Percentiles rank a stretch among this genome's conserved stretches.
phyloP scores from a whole-genome alignment of 2,797 vertebrate species.

The Pangasius krempfi region DNA sequence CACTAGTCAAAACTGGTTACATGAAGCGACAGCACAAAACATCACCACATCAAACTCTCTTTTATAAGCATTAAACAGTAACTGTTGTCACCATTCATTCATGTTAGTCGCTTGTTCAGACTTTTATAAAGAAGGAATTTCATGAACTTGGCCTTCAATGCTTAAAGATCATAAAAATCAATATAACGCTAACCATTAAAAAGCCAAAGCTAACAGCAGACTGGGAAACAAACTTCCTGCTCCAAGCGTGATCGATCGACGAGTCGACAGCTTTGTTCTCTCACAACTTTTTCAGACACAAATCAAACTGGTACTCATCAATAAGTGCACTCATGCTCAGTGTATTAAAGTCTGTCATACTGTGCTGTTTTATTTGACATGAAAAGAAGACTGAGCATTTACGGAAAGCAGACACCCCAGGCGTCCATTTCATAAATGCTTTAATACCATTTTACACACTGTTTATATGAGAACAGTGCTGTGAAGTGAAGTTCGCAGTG shows the following conservation, averaged over 20 bases:
- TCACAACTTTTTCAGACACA: not conserved
- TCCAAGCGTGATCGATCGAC: not conserved
- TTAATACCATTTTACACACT: conserved; percentile 26
- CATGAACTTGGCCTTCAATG: not conserved
- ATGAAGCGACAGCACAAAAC: not conserved
- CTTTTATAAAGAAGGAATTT: not conserved
- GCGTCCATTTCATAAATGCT: not conserved
- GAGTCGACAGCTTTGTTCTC: not conserved
- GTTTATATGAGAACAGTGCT: conserved; percentile 30
- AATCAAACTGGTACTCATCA: not conserved
- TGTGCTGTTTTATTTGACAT: not conserved
- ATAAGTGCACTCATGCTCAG: not conserved
- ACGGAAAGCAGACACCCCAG: not conserved
- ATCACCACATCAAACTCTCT: not conserved
- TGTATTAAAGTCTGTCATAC: not conserved
- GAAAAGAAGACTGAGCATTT: not conserved
- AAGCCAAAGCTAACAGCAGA: not conserved
- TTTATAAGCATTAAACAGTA: not conserved
- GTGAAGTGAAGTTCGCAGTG: not conserved
- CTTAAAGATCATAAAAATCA: not conserved
- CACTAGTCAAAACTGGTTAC: not conserved
- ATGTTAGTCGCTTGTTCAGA: not conserved
- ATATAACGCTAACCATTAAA: not conserved
- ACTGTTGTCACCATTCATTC: not conserved
- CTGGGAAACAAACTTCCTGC: not conserved